phyloP scores from a whole-genome alignment of 1,140 invertebrate genomes.

The Papilio aristodemus region DNA sequence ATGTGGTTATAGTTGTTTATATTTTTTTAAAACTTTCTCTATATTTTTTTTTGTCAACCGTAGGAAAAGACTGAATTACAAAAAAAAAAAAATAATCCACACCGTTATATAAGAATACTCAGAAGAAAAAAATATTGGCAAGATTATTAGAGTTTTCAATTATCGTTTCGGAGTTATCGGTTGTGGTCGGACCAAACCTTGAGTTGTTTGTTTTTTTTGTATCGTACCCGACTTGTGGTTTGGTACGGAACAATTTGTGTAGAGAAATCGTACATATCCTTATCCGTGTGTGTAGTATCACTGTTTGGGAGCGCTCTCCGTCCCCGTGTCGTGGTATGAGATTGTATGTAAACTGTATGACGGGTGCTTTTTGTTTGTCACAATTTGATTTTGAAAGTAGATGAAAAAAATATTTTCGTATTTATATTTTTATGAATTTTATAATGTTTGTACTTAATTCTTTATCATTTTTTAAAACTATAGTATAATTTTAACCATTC shows the following conservation, averaged over 20 bases:
- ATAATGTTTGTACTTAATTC: neutral
- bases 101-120: constrained; percentile 71
- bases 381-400: neutral
- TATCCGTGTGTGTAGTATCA: constrained; percentile 64
- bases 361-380: neutral
- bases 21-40: constrained; percentile 49
- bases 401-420: neutral
- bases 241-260: constrained; percentile 50
- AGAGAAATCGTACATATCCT: constrained; percentile 78
- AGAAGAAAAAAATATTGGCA: constrained; percentile 55
- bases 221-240: constrained; percentile 38
- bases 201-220: constrained; percentile 51
- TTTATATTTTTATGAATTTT: neutral
- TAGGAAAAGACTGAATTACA: constrained; percentile 76
- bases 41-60: constrained; percentile 66
- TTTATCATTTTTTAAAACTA: neutral
- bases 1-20: constrained; percentile 55
- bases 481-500: too few relatives aligned
- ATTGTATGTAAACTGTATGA: neutral
- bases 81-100: constrained; percentile 56
- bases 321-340: constrained; percentile 38
- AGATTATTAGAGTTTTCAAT: constrained; percentile 55
- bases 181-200: constrained; percentile 71
- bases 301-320: constrained; percentile 55
- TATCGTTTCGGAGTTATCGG: constrained; percentile 56